Percentiles rank a stretch among this genome's conserved stretches.
Conservation (phyloP, 1,140 invertebrate species). For the Eufriesea mexicana region DNA sequence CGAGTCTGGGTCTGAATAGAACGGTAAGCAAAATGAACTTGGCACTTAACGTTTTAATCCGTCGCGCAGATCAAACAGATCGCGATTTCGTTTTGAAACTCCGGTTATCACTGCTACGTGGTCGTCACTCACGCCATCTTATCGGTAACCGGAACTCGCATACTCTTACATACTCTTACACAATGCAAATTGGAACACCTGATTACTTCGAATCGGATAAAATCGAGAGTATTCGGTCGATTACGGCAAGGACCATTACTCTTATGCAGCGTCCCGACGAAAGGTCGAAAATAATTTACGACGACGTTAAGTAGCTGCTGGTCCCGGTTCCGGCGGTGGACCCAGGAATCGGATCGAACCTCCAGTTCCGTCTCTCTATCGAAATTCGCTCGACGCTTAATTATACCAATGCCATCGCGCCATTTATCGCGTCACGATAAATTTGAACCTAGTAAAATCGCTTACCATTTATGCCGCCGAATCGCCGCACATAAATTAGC, state of each 20-base stretch:
- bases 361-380: neutral
- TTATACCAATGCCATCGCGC: too few relatives aligned
- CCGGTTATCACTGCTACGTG: too few relatives aligned
- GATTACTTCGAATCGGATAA: neutral
- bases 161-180: too few relatives aligned
- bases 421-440: neutral
- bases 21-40: too few relatives aligned
- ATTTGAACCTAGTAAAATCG: neutral
- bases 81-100: too few relatives aligned
- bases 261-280: slow-evolving; percentile 10
- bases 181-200: neutral
- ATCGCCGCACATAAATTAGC: neutral
- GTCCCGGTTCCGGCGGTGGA: neutral
- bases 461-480: neutral
- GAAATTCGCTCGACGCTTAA: neutral
- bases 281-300: slow-evolving; percentile 28
- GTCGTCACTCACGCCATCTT: too few relatives aligned
- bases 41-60: too few relatives aligned
- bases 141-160: too few relatives aligned
- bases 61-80: too few relatives aligned
- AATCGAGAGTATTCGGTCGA: neutral
- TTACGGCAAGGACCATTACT: neutral
- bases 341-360: neutral
- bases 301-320: neutral
- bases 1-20: too few relatives aligned